These are phyloP conservation scores for Macrosoma leucophasiata DNA, from an alignment of 2,888 invertebrate species.

Conservation along the genomic window DNA sequence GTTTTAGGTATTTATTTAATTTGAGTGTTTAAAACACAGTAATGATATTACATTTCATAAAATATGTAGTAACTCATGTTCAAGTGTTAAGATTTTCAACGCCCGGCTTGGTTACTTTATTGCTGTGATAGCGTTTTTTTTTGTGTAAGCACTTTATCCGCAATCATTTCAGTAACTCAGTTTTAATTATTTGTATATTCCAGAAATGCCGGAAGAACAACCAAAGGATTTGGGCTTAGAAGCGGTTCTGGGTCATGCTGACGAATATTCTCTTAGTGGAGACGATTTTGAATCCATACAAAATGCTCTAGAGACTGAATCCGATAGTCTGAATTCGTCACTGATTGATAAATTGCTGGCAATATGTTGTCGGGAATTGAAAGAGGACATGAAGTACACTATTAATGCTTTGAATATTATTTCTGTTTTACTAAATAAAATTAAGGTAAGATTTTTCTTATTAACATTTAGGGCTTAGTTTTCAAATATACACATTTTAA, in stretches of 20 bases:
- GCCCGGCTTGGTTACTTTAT: no score
- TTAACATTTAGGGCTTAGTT: slow-evolving; percentile 1
- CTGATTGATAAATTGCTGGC: slow-evolving; percentile 36
- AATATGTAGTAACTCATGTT: no score
- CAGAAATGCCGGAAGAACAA: slow-evolving; percentile 43
- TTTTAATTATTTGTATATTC: slow-evolving; percentile 18
- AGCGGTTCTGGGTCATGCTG: slow-evolving; percentile 34
- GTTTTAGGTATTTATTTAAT: no score
- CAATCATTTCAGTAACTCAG: no score
- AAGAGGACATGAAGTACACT: slow-evolving; percentile 38
- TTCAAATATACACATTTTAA: slow-evolving; percentile 15
- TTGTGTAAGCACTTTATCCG: no score
- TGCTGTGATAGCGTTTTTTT: no score
- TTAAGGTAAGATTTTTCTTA: slow-evolving; percentile 36
- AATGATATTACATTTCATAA: no score
- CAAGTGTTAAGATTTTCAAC: no score
- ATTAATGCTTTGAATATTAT: slow-evolving; percentile 37
- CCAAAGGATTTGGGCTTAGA: slow-evolving; percentile 24
- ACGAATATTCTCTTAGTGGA: slow-evolving; percentile 33
- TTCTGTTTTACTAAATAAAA: slow-evolving; percentile 36
- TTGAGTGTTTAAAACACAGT: no score
- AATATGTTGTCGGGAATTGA: slow-evolving; percentile 41
- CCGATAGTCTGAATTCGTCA: slow-evolving; percentile 22
- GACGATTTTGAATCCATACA: slow-evolving; percentile 35
- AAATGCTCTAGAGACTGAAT: slow-evolving; percentile 32